These are phyloP conservation scores for Sebastes vulpes DNA, from an alignment of 2,797 vertebrate genomes.

Conservation along the genomic window DNA sequence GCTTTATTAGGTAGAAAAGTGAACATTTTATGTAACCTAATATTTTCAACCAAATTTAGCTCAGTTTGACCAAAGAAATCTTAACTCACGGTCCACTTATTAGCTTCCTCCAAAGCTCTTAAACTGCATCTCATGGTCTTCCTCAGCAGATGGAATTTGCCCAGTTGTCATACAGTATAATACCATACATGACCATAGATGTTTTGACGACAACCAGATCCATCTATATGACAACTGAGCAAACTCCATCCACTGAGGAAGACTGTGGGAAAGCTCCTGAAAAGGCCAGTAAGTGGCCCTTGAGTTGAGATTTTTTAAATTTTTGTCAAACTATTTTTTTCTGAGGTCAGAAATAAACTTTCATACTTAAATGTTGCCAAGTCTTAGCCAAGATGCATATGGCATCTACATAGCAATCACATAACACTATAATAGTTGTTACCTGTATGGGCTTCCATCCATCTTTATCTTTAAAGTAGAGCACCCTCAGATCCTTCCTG, in stretches of 20 bases:
- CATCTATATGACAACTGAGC: not conserved
- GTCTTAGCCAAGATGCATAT: not conserved
- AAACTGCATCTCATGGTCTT: not conserved
- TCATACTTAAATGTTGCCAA: no score
- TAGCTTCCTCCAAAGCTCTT: not conserved
- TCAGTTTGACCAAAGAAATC: not conserved
- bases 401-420: not conserved
- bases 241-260: not conserved
- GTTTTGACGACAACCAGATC: not conserved
- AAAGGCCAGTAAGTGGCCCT: no score
- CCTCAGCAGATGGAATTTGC: not conserved
- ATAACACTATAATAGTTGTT: not conserved
- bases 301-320: no score
- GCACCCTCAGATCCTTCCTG: conserved; percentile 93
- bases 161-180: not conserved
- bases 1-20: not conserved
- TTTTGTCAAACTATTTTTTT: no score
- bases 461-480: conserved; percentile 95
- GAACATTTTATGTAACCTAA: not conserved
- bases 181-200: not conserved
- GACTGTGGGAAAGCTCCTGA: no score
- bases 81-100: not conserved
- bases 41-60: not conserved
- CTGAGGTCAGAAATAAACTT: no score
- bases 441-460: conserved; percentile 98